These are phyloP conservation scores for Ennomos erosarius DNA, from an alignment of 2,888 invertebrate genomes.

Conservation along the genomic window DNA sequence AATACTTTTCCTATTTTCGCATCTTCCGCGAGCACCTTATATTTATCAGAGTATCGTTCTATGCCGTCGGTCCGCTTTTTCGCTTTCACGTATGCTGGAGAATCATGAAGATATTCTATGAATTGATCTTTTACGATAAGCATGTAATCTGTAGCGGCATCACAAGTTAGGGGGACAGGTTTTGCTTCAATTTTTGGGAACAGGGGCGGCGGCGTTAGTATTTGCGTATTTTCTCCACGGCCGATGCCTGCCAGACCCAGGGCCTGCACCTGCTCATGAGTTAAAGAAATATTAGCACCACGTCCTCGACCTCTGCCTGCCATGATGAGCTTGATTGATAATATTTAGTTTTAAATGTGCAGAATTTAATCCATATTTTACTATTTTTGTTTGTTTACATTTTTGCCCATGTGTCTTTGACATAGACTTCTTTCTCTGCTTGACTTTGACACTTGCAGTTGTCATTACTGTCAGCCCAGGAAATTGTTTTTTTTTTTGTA, in stretches of 20 bases:
- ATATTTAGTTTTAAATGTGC: constrained; percentile 1
- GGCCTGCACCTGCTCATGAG: constrained; percentile 85
- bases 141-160: constrained; percentile 88
- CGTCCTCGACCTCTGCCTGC: constrained; percentile 82
- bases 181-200: constrained; percentile 86
- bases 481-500: too few relatives aligned
- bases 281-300: constrained; percentile 79
- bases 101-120: constrained; percentile 89
- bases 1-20: constrained; percentile 74
- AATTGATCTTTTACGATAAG: constrained; percentile 90
- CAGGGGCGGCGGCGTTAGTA: constrained; percentile 84
- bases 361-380: too few relatives aligned
- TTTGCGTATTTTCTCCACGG: constrained; percentile 83
- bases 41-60: constrained; percentile 86
- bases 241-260: constrained; percentile 72
- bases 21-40: constrained; percentile 77
- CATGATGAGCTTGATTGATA: constrained; percentile 62
- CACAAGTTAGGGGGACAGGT: constrained; percentile 80
- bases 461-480: too few relatives aligned
- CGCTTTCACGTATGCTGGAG: constrained; percentile 85
- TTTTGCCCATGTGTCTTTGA: too few relatives aligned
- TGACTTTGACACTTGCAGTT: too few relatives aligned
- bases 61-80: constrained; percentile 78
- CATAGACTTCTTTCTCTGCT: too few relatives aligned
- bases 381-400: too few relatives aligned